phyloP scores from a whole-genome alignment of 2,113 vertebrate genomes.

The Lepus europaeus region DNA sequence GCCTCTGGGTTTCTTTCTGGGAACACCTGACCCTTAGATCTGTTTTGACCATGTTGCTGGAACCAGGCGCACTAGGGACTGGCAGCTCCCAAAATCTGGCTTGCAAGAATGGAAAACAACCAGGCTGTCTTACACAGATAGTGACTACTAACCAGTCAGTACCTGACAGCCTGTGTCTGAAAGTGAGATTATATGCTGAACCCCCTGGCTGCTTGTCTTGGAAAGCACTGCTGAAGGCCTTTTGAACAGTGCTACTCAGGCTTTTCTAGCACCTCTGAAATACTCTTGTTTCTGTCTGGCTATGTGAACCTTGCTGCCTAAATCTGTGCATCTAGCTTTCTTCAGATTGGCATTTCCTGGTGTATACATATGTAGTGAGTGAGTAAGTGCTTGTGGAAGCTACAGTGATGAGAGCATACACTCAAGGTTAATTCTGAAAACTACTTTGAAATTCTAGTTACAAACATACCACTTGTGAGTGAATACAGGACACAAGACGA shows the following conservation, averaged over 20 bases:
- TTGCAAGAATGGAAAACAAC: not conserved
- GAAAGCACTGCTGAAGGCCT: not conserved
- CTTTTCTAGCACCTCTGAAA: not conserved
- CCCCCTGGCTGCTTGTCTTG: not conserved
- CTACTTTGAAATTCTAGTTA: constrained; percentile 44
- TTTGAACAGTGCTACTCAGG: not conserved
- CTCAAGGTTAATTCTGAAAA: constrained; percentile 21
- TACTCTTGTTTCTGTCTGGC: not conserved
- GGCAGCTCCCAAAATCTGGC: constrained; percentile 38
- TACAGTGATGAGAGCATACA: constrained; percentile 14
- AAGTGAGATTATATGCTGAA: not conserved
- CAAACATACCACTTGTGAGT: not conserved
- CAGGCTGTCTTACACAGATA: not conserved
- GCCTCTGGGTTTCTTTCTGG: constrained; percentile 47
- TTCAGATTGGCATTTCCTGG: not conserved
- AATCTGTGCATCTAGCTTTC: not conserved
- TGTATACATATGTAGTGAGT: not conserved
- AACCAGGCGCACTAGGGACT: not conserved
- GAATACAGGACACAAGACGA: constrained; percentile 41
- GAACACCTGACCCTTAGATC: constrained; percentile 11
- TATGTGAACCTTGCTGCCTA: constrained; percentile 19
- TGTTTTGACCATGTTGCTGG: constrained; percentile 34
- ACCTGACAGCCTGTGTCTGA: not conserved
- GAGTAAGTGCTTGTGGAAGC: constrained; percentile 14
- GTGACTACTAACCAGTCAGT: constrained; percentile 42